A percentile compares a stretch with the other conserved stretches of the same genome.
These are phyloP conservation scores for Amazona guildingii DNA, from an alignment of 2,113 vertebrate species.

Conservation along the genomic window DNA sequence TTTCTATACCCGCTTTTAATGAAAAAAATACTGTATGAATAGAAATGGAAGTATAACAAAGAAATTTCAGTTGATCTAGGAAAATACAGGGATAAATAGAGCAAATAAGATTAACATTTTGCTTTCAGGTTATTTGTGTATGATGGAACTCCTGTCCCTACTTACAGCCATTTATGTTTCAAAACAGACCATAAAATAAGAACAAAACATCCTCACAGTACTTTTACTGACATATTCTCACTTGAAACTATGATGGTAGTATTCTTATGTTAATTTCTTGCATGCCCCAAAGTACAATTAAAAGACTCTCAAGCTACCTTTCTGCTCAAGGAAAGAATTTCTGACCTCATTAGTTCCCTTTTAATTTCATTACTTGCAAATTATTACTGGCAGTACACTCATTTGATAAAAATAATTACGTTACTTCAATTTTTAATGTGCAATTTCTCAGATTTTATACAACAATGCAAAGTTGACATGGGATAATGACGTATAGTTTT, in stretches of 20 bases:
- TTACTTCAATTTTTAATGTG: neutral
- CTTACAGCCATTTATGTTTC: conserved; percentile 10
- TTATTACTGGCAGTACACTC: neutral
- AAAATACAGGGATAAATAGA: conserved; percentile 47
- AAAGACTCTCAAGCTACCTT: neutral
- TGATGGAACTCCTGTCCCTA: neutral
- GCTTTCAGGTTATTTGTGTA: neutral
- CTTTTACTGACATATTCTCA: neutral
- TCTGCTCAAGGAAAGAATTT: neutral
- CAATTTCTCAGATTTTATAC: neutral
- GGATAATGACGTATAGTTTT: neutral
- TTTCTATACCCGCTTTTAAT: conserved; percentile 70
- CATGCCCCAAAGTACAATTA: neutral
- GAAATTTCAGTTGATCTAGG: conserved; percentile 24
- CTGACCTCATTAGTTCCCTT: conserved; percentile 1
- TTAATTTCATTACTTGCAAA: neutral
- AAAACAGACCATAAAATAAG: conserved; percentile 23
- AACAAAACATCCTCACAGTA: neutral
- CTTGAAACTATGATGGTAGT: neutral
- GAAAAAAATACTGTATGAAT: conserved; percentile 74
- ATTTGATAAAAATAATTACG: neutral
- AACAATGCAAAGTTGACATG: neutral
- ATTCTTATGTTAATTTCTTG: neutral
- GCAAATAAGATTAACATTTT: conserved; percentile 12
- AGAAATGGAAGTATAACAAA: conserved; percentile 74